Base-by-base conservation (phyloP, 2,113 vertebrate genomes). In the Miniopterus natalensis region DNA sequence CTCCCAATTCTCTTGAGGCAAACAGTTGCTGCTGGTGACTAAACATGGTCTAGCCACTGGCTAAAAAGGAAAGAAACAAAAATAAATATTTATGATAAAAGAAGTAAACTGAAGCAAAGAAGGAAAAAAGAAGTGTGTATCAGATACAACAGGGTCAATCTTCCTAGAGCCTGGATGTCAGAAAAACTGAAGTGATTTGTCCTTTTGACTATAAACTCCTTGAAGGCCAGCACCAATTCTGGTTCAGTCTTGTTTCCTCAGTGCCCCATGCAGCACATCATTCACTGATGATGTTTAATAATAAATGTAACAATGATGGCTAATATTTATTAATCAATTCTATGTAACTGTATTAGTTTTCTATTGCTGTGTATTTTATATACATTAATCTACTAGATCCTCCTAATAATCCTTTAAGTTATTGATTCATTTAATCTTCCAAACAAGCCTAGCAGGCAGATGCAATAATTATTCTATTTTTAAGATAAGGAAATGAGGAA, bases 21-120 rank as follows among this genome's bases (percentile, higher is more conserved):
- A 78, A 77, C 4, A 5, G 51, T 53, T 61, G 47, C 78, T 55
- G 55, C 63, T 49, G 25, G 29, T 84, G 57, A 49, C 66, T 78
- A 88, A 93, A 90, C 31, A 84, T 2, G 55, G 31, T 84, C 85
- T 89, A 59, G 25, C 31, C 65, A 78, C 25, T 20, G 47, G 70
- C 42, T 89, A 47, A 95, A 93, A 96, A 53, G 36, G 57, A 79
- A 86, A 86, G 51, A 94, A 79, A 59, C 23, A 63, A 74, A n/a
- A 40, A 20, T 11, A 5, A 95, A 23, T 20, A 42, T 59, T 66
- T 78, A 55, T 25, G 70, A 81, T 61, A 59, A 71, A 51, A 79
- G 45, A 80, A 70, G 8, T 57, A 59, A 92, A 78, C 20, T 29
- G 88, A 91, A 93, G n/a, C 42, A 29, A 93, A 23, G 49, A 57